Evolutionary conservation across 2,888 invertebrate species (phyloP).

Genomic region (Idaea biselata): DNA sequence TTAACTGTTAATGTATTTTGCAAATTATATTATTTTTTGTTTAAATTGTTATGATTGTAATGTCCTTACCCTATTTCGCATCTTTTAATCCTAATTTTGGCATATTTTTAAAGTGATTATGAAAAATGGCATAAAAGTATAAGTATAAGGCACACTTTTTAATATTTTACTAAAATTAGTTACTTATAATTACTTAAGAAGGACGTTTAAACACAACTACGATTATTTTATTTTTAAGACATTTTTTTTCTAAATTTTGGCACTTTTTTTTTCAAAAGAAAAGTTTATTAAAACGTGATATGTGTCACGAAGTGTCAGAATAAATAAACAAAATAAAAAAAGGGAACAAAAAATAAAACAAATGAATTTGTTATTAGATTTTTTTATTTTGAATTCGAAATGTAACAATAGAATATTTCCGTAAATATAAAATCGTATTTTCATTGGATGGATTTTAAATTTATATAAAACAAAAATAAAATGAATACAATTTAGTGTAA

Average conservation of each 20-base stretch:
- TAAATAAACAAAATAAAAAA: constrained; percentile 40
- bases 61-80: constrained; percentile 13
- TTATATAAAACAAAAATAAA: constrained; percentile 36
- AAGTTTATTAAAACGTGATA: constrained; percentile 51
- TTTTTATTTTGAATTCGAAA: constrained; percentile 75
- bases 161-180: constrained; percentile 63
- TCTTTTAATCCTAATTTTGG: constrained; percentile 54
- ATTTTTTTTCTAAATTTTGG: constrained; percentile 35
- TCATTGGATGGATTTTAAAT: constrained; percentile 72
- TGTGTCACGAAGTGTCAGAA: constrained; percentile 59
- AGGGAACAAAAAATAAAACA: constrained; percentile 62
- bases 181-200: constrained; percentile 50
- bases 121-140: constrained; percentile 77
- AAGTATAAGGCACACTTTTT: constrained; percentile 78
- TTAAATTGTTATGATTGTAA: constrained; percentile 18
- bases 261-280: constrained; percentile 40
- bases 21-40: not conserved
- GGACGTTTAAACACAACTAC: constrained; percentile 69
- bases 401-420: constrained; percentile 71
- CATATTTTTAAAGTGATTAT: constrained; percentile 69
- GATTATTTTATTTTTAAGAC: constrained; percentile 25
- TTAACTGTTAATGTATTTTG: not conserved
- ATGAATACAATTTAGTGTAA: constrained; percentile 16
- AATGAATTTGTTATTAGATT: constrained; percentile 50
- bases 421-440: constrained; percentile 75